Evolutionary conservation across 2,113 vertebrate genomes (phyloP).

Genomic region (Menura novaehollandiae): DNA sequence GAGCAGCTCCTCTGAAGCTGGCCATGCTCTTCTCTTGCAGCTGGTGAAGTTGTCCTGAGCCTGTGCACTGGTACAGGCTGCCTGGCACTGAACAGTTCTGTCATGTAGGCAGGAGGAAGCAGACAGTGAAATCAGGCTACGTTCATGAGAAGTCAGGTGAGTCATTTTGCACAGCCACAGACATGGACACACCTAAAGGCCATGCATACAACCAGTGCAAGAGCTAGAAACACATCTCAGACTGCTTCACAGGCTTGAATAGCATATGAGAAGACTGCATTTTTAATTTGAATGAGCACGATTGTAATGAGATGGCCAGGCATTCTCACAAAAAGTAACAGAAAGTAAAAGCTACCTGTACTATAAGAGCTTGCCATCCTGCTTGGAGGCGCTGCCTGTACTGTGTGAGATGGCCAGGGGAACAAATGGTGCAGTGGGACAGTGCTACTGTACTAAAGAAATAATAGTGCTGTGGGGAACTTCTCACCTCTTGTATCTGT

Average conservation of each 20-base stretch:
- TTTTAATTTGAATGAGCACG: background rate
- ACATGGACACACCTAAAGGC: background rate
- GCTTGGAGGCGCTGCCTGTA: background rate
- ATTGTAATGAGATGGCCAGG: background rate
- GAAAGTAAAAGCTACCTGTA: background rate
- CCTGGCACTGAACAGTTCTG: background rate
- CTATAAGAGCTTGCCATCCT: rapidly evolving
- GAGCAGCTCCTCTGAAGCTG: background rate
- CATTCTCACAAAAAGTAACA: background rate
- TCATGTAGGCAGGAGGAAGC: background rate
- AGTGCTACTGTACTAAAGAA: background rate
- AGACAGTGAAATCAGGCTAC: background rate
- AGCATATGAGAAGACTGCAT: background rate
- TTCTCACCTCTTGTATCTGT: background rate
- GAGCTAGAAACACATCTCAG: background rate
- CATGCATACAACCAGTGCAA: background rate
- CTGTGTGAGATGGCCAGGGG: background rate
- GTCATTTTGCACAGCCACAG: background rate
- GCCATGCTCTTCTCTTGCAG: background rate
- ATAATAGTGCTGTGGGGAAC: background rate
- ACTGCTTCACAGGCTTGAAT: background rate
- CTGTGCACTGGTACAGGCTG: background rate
- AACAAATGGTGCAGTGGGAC: background rate
- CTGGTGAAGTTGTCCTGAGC: background rate
- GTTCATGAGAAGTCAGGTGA: background rate